Base-by-base conservation (phyloP, 2,888 invertebrate species). In the Pristionchus entomophagus region DNA sequence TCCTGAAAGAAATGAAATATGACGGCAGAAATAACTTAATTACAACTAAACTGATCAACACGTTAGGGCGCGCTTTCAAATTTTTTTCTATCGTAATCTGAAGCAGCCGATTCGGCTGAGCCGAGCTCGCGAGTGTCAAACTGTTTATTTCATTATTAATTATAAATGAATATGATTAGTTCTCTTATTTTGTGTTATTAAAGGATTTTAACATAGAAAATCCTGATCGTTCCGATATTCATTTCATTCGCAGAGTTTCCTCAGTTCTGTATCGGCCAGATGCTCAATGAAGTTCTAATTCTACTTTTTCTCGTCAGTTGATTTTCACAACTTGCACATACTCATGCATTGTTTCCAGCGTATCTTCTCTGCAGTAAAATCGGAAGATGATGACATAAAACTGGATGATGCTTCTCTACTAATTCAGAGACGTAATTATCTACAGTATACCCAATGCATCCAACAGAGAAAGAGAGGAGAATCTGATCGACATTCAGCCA, bases 371-470 rank as follows among this genome's bases (percentile, higher is more conserved):
- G 4, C 17, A 26, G 19, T 78, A 10, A 29, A 12, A 78, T 78
- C 45, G n/a, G 49, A 78, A 78, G 51, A 78, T 35, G 49, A 45
- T 4, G 78, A 78, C 5, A 41, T 8, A n/a, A 49, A 51, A 49
- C 2, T 69, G 45, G 78, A 78, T 78, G 78, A 78, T 29, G 78
- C 12, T n/a, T 78, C 78, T 78, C 38, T 78, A 29, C 26, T 78
- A 22, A 26, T 38, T 49, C 78, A 51, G 32, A 45, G 19, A 78
- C 51, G 45, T 8, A 49, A 45, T 19, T 78, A 78, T 49, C 78
- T 78, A 78, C 78, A 78, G 78, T 78, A 78, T 49, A 78, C 49
- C 49, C 78, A 78, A 41, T 78, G 78, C 35, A 78, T 78, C 35
- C 49, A 19, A 38, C 17, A 78, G 14, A 3, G 51, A 49, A 78